Evolutionary conservation across 2,113 vertebrate species (phyloP), one percentile per base, ranked within the genome.

Genomic region (Eupsittula cactorum): DNA sequence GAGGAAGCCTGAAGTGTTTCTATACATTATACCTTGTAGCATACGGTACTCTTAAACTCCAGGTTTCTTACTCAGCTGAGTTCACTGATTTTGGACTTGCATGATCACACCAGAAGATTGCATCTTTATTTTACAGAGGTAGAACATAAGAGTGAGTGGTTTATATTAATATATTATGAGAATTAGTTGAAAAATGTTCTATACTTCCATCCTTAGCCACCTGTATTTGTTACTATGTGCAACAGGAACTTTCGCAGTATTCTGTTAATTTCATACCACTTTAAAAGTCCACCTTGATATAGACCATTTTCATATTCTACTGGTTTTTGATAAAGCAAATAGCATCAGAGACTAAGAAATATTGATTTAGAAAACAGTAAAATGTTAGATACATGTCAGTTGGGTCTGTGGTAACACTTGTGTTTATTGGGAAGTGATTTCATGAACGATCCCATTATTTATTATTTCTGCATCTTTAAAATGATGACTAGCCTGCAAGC

Each of bases 391-490:
- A 31, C 17, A 15, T 60, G 33, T 88, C 88, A 90, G 39, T 78
- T 93, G 63, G 37, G 46, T 86, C 60, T 79, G 11, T 31, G 7
- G 78, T 75, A 93, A 65, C 35, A 69, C 33, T 76, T 88, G 35
- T 86, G 87, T 74, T 96, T 93, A 78, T 63, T 90, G 79, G 82
- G 90, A 95, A 90, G 44, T 0, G 1, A 97, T 90, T 94, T 79
- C 87, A 69, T 44, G 44, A 85, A 65, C 90, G 86, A 89, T 77
- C 52, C 41, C 79, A 63, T 91, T 96, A 88, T 96, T 96, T 95
- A 86, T 90, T 92, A 92, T 92, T 97, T 90, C 70, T 94, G 37
- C 81, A 85, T 91, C 88, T 96, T 95, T 92, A 95, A 92, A 96
- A 88, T 96, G 59, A 86, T 50, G 46, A 88, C 73, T 97, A 93